These are phyloP conservation scores for Propithecus coquereli DNA, from an alignment of 2,113 vertebrate genomes.

Conservation along the genomic window DNA sequence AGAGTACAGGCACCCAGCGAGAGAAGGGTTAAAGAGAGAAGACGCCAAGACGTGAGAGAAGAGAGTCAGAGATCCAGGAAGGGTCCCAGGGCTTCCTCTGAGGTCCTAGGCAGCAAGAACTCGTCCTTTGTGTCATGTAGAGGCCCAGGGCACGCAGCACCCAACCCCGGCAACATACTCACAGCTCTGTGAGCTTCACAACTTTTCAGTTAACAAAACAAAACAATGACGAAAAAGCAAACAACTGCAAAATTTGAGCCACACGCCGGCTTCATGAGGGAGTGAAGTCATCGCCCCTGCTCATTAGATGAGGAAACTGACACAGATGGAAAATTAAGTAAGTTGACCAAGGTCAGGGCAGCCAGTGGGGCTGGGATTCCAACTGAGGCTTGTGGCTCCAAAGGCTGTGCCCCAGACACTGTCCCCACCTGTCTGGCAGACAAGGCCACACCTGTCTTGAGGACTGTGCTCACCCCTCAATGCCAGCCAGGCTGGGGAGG, in stretches of 20 bases:
- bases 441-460: background rate
- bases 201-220: background rate
- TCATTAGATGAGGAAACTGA: background rate
- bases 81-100: background rate
- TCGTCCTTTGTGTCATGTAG: background rate
- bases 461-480: background rate
- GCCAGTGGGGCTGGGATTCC: background rate
- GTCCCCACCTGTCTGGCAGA: background rate
- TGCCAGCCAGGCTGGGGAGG: accelerated
- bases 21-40: background rate
- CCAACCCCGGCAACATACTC: background rate
- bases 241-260: background rate
- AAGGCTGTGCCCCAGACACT: background rate
- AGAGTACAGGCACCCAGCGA: background rate
- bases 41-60: accelerated
- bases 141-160: background rate
- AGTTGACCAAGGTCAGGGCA: background rate
- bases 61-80: background rate
- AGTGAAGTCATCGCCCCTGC: accelerated
- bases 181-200: background rate
- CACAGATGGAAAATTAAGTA: background rate
- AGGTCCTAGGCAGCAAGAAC: background rate
- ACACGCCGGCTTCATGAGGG: accelerated
- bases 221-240: background rate
- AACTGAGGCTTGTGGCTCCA: background rate